Evolutionary conservation across 1,140 invertebrate genomes (phyloP), one percentile per base, ranked within the genome.

Genomic region (Lordiphosa clarofinis): DNA sequence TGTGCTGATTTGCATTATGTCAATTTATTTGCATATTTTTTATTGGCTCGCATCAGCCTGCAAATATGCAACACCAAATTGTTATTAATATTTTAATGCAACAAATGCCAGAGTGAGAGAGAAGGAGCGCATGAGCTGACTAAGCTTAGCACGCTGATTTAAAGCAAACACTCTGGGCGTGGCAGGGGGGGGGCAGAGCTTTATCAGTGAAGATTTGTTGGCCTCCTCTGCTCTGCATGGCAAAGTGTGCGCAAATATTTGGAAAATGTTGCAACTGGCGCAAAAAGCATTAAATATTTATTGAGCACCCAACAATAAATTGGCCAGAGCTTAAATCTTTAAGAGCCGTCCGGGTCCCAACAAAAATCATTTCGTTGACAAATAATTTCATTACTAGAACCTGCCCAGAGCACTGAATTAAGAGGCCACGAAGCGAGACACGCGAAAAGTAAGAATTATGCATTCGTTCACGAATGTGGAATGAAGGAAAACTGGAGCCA

Each of bases 31-130:
- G 48, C 42, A 44, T 57, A 15, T 47, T 15, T 13, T 21, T 33
- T 40, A 35, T 31, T 43, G 37, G 9, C 39, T 31, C 56, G 39
- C 73, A 73, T 63, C 73, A 62, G 48, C 48, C 53, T 72, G 66
- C 58, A 76, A 72, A 84, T 72, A 76, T 84, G 72, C 63, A 72
- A 48, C 58, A 76, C 56, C 56, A 72, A 82, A 84, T 82, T 76
- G 67, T 58, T 82, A 82, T 82, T 84, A 84, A 84, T 84, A 82
- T 65, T 82, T 82, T 54, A 81, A 78, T 67, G 57, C 56, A 65
- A 52, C 72, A 72, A 82, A 57, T 82, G 76, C 50, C 39, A 13
- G 11, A 31, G 13, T 13, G 48, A 5, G 38, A 39, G 28, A 35
- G 37, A 13, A 15, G 15, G 3, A 15, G 15, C 15, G 15, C 15